A percentile compares a stretch with the other conserved stretches of the same genome.
Evolutionary conservation across 2,113 vertebrate species (phyloP).

Genomic region (Apus apus): DNA sequence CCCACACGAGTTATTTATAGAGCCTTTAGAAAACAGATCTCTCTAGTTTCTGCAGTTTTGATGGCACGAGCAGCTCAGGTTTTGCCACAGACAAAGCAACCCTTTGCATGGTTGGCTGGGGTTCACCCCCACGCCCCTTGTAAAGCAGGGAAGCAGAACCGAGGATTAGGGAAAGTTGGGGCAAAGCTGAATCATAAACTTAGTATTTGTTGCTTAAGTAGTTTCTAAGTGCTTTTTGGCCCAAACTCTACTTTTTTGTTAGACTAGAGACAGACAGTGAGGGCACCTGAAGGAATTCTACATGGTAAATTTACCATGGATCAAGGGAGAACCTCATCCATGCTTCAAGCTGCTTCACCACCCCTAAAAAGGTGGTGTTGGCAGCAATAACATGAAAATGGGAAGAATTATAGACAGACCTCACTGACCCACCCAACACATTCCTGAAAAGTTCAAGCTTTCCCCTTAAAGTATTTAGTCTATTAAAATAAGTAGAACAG

Average conservation of each 20-base stretch:
- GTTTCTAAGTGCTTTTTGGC: not conserved
- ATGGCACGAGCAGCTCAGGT: not conserved
- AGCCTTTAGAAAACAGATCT: not conserved
- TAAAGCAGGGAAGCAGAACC: not conserved
- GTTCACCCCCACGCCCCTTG: not conserved
- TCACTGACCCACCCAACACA: not conserved
- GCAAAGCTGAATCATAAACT: not conserved
- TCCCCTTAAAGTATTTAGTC: not conserved
- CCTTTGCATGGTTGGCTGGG: not conserved
- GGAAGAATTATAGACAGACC: not conserved
- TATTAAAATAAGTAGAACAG: not conserved
- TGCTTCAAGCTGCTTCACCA: not conserved
- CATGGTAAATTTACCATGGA: not conserved
- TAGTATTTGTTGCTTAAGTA: not conserved
- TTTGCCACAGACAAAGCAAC: conserved; percentile 2
- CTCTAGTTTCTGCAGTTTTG: not conserved
- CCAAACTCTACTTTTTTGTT: not conserved
- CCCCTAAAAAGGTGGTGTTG: not conserved
- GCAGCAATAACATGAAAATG: not conserved
- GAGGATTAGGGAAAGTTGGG: not conserved
- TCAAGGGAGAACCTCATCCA: not conserved
- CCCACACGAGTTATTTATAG: not conserved
- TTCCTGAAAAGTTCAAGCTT: not conserved
- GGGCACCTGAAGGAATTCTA: not conserved
- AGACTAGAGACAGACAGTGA: not conserved